These are phyloP conservation scores for Zaprionus gabonicus DNA, from an alignment of 1,140 invertebrate species.

Conservation along the genomic window DNA sequence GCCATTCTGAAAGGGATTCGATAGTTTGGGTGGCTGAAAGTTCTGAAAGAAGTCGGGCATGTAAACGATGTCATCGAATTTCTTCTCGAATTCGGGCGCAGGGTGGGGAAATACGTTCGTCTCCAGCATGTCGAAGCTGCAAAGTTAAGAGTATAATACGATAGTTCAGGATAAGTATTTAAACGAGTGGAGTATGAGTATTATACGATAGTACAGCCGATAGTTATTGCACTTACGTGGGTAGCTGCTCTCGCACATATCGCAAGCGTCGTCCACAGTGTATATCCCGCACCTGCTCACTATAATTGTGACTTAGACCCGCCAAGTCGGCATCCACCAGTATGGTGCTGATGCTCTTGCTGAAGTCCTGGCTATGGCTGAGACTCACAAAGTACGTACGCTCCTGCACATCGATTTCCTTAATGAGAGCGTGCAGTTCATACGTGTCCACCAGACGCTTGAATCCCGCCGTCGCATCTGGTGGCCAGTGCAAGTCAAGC, in stretches of 20 bases:
- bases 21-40: constrained; percentile 14
- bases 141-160: not conserved
- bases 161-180: not conserved
- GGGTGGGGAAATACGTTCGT: constrained; percentile 11
- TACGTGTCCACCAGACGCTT: not conserved
- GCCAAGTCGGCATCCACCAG: constrained; percentile 35
- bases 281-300: fast-evolving
- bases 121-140: constrained; percentile 54
- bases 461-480: not conserved
- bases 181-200: not conserved
- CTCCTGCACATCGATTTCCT: constrained; percentile 31
- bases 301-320: constrained; percentile 31
- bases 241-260: constrained; percentile 52
- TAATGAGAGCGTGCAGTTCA: constrained; percentile 1
- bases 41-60: constrained; percentile 6
- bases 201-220: not conserved
- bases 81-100: constrained; percentile 28
- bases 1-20: not conserved
- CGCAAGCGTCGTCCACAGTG: constrained; percentile 44
- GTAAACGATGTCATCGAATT: constrained; percentile 46
- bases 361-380: not conserved
- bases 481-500: constrained; percentile 37
- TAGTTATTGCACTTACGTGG: constrained; percentile 32
- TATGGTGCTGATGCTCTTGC: not conserved
- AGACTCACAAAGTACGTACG: constrained; percentile 30